Conservation (phyloP, 1,140 invertebrate species). For the Leguminivora glycinivorella region DNA sequence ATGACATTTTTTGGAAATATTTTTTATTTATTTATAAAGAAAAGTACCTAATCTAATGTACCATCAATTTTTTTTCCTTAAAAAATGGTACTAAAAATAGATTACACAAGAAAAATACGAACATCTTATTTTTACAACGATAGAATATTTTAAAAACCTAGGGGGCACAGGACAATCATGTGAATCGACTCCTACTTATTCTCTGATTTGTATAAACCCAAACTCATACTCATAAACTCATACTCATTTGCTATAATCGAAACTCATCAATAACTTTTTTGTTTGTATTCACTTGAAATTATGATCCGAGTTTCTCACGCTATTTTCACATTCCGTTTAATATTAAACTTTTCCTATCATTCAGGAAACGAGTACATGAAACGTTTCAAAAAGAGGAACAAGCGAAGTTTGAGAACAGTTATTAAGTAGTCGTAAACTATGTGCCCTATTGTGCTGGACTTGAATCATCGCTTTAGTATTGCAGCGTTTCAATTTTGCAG, state of each 20-base stretch:
- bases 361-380: slow-evolving; percentile 21
- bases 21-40: too few relatives aligned
- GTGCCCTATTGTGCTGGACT: slow-evolving; percentile 5
- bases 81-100: too few relatives aligned
- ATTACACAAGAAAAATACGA: too few relatives aligned
- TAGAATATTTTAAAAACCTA: too few relatives aligned
- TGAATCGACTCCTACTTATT: too few relatives aligned
- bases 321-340: slow-evolving; percentile 13
- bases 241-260: background rate
- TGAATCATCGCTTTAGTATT: background rate
- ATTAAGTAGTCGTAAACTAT: slow-evolving; percentile 8
- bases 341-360: slow-evolving; percentile 13
- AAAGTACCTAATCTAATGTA: too few relatives aligned
- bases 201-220: background rate
- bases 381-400: slow-evolving; percentile 19
- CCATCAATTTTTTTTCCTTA: too few relatives aligned
- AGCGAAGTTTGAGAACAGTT: slow-evolving; percentile 6
- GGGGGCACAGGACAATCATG: too few relatives aligned
- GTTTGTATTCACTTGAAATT: background rate
- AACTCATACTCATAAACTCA: too few relatives aligned
- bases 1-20: too few relatives aligned
- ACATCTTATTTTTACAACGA: too few relatives aligned
- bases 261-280: slow-evolving; percentile 10
- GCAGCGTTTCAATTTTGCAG: too few relatives aligned
- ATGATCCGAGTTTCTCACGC: background rate